Base-by-base conservation (phyloP, 2,113 vertebrate species). In the Xenopus tropicalis region DNA sequence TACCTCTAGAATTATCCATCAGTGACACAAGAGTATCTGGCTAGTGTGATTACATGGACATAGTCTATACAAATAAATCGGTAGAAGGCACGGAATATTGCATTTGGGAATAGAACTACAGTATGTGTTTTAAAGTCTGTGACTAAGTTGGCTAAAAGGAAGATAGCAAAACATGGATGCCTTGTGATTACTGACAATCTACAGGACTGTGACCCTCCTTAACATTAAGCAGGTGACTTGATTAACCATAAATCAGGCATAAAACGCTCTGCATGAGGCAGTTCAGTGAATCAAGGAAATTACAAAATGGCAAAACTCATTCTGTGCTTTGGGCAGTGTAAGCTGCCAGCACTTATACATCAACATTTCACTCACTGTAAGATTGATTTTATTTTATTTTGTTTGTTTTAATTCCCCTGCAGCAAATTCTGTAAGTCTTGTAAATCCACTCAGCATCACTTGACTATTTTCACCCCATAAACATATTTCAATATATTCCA, bases 331-430 rank as follows among this genome's bases (percentile, higher is more conserved):
- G 83, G 88, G 89, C 91, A 88, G 84, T 90, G 85, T 86, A 85
- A 80, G 82, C 87, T 90, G 90, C 89, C 90, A 91, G 80, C 83
- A 87, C 80, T 85, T 89, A 90, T 92, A 89, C 87, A 90, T 87
- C 87, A 89, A 93, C 90, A 90, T 87, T 92, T 93, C 92, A 92
- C 87, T 93, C 89, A 91, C 72, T 89, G 89, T 91, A 88, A 83
- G 74, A 89, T 92, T 91, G 83, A 88, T 90, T 90, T 89, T 87
- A 83, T 90, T 93, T 93, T 89, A 85, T 91, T 91, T 89, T 90
- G 86, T 91, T 93, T 92, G 82, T 87, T 91, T 91, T 88, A 88
- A 89, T 93, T 92, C 88, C 52, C 88, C 89, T 85, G 79, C 81
- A 88, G 87, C 88, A 86, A 86, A 72, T 82, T 80, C 46, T 78